Evolutionary conservation across 2,797 vertebrate genomes (phyloP).

Genomic region (Malurus leucopterus): DNA sequence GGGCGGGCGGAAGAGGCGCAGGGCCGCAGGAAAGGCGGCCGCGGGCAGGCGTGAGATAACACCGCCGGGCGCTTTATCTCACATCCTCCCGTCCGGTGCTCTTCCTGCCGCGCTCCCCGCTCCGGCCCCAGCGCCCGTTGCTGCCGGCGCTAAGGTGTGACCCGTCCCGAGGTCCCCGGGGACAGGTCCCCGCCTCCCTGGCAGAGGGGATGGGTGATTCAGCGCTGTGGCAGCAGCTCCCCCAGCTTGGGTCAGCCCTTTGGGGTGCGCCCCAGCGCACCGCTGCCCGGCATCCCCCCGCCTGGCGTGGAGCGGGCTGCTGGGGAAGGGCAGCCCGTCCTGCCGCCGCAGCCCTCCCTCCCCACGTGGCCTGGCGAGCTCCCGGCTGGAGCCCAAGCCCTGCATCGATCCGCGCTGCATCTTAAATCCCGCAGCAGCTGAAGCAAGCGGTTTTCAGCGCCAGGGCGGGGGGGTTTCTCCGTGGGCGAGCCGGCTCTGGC

Average conservation of each 20-base stretch:
- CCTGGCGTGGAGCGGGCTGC: fast-evolving
- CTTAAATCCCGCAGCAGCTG: conserved; percentile 54
- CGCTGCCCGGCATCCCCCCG: background rate
- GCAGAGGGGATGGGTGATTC: fast-evolving
- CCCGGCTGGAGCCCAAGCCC: conserved; percentile 39
- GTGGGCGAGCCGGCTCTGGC: background rate
- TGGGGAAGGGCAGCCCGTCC: background rate
- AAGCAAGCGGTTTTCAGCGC: conserved; percentile 41
- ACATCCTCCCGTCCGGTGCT: conserved; percentile 48
- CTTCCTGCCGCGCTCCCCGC: conserved; percentile 38
- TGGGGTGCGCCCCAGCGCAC: background rate
- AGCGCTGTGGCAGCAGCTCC: fast-evolving
- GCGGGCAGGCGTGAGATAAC: conserved; percentile 35
- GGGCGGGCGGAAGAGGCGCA: conserved; percentile 30
- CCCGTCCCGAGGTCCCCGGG: background rate
- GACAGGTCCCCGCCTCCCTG: background rate
- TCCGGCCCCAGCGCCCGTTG: background rate
- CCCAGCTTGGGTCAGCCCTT: background rate
- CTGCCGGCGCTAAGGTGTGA: conserved; percentile 6
- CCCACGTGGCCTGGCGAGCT: conserved; percentile 23
- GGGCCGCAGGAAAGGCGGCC: conserved; percentile 45
- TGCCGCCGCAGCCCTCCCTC: background rate
- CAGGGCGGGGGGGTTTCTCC: background rate
- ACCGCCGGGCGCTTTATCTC: conserved; percentile 30
- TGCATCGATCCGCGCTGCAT: conserved; percentile 43